Evolutionary conservation across 2,888 invertebrate genomes (phyloP).

Genomic region (Cephus pygmeus): DNA sequence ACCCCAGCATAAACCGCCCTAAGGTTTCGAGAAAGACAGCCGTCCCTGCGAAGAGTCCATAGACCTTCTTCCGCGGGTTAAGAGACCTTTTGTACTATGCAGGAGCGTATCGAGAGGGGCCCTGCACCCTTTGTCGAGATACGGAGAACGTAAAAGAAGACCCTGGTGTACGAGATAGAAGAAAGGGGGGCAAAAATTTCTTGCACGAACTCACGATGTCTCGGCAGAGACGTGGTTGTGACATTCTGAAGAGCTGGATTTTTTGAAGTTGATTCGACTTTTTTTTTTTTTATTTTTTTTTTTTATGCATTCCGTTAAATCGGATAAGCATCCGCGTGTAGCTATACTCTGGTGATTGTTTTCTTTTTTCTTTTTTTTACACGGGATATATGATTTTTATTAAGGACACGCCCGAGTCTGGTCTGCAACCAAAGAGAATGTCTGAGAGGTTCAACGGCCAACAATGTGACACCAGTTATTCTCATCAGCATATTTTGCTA

Average conservation of each 20-base stretch:
- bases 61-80: neutral
- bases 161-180: neutral
- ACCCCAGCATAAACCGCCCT: neutral
- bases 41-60: neutral
- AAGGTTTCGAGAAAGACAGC: neutral
- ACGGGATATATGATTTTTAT: neutral
- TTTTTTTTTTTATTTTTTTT: too few relatives aligned
- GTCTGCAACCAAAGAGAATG: neutral
- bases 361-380: neutral
- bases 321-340: neutral
- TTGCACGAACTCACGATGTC: neutral
- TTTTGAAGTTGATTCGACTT: neutral
- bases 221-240: neutral
- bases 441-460: neutral
- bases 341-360: neutral
- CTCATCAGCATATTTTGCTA: conserved; percentile 5
- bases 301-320: neutral
- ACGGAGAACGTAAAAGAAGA: neutral
- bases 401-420: neutral
- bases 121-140: neutral
- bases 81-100: neutral
- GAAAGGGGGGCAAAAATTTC: neutral
- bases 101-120: neutral
- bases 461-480: conserved; percentile 1
- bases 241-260: too few relatives aligned